These are phyloP conservation scores for Sogatella furcifera DNA, from an alignment of 1,140 invertebrate genomes.

Conservation along the genomic window DNA sequence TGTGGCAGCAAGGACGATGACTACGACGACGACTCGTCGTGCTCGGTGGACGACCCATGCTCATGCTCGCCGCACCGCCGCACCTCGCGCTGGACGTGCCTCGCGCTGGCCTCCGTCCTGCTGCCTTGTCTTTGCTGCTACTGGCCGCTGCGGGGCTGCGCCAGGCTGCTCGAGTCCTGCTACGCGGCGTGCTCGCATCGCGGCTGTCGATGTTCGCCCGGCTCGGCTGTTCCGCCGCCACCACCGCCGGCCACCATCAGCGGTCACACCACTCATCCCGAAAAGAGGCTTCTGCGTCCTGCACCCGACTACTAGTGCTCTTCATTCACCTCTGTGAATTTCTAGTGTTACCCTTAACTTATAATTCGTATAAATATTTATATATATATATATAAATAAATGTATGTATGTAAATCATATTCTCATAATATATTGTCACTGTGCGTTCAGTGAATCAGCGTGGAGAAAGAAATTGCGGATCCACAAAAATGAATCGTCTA, in stretches of 20 bases:
- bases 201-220: conserved; percentile 44
- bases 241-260: not conserved
- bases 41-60: conserved; percentile 67
- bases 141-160: conserved; percentile 76
- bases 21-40: conserved; percentile 9
- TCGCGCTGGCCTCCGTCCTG: conserved; percentile 62
- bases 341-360: too few species aligned
- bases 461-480: too few species aligned
- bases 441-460: too few species aligned
- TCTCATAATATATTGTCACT: too few species aligned
- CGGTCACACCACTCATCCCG: not conserved
- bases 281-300: not conserved
- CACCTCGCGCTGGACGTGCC: conserved; percentile 69
- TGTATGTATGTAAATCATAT: too few species aligned
- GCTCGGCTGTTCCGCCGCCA: too few species aligned
- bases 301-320: not conserved
- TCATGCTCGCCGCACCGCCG: conserved; percentile 62
- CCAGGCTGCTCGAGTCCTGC: conserved; percentile 63
- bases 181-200: conserved; percentile 66
- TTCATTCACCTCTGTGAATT: too few species aligned
- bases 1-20: conserved; percentile 62
- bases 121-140: conserved; percentile 86
- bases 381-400: too few species aligned
- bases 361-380: too few species aligned
- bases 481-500: too few species aligned